These are phyloP conservation scores for Oreochromis niloticus DNA, from an alignment of 2,113 vertebrate genomes.

Conservation along the genomic window DNA sequence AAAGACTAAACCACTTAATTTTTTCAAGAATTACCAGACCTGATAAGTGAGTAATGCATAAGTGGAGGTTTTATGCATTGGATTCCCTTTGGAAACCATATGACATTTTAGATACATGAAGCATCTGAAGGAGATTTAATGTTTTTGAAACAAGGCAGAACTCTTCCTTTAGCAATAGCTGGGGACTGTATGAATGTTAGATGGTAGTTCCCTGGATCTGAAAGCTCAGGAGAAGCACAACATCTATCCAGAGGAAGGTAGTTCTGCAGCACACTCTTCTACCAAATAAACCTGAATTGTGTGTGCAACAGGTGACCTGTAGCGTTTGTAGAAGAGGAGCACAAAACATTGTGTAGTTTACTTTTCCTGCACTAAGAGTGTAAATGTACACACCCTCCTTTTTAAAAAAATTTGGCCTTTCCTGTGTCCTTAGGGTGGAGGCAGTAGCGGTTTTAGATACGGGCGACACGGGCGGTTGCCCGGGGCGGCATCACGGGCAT, in stretches of 20 bases:
- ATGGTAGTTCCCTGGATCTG: not conserved
- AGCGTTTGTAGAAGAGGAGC: not conserved
- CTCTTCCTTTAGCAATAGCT: not conserved
- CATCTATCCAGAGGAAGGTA: not conserved
- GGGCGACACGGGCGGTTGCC: too few species aligned
- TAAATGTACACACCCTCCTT: not conserved
- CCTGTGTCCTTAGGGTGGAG: not conserved
- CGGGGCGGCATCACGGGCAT: too few species aligned
- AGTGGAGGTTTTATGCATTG: not conserved
- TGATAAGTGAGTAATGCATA: not conserved
- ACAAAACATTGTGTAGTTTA: not conserved
- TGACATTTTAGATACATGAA: not conserved
- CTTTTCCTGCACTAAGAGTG: not conserved
- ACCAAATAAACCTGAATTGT: not conserved
- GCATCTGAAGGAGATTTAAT: not conserved
- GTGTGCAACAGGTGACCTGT: not conserved
- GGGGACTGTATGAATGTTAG: not conserved
- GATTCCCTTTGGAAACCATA: not conserved
- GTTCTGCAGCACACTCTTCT: not conserved
- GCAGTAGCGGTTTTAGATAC: too few species aligned
- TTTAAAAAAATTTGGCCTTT: not conserved
- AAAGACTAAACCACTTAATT: not conserved
- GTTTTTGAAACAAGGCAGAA: not conserved
- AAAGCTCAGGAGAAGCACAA: not conserved
- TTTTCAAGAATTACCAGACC: not conserved